phyloP scores from a whole-genome alignment of 2,888 invertebrate species.

The Ypsolopha sequella region DNA sequence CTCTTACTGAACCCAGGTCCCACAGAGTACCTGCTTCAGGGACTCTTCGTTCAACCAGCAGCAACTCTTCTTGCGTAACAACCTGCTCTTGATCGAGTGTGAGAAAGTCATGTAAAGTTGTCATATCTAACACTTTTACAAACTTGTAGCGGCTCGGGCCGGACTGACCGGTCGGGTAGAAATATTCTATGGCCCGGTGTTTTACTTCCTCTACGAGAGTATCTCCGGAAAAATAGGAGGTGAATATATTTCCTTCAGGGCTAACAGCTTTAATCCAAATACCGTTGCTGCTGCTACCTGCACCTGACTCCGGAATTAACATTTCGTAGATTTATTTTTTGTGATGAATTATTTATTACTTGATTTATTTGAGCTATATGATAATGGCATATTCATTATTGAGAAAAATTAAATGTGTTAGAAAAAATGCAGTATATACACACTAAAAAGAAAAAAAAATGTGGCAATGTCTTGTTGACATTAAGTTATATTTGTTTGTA shows the following conservation, averaged over 20 bases:
- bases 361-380: too few species aligned
- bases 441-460: too few species aligned
- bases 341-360: too few species aligned
- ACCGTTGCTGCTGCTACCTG: too few species aligned
- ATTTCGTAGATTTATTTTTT: too few species aligned
- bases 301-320: too few species aligned
- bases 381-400: too few species aligned
- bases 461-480: too few species aligned
- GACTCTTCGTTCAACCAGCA: slow-evolving; percentile 44
- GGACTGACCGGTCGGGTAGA: slow-evolving; percentile 50
- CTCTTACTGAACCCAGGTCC: slow-evolving; percentile 60
- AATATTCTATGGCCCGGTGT: slow-evolving; percentile 44
- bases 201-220: slow-evolving; percentile 54
- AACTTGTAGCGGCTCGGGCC: slow-evolving; percentile 47
- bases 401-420: too few species aligned
- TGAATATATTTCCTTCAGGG: slow-evolving; percentile 47
- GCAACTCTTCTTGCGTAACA: slow-evolving; percentile 42
- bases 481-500: too few species aligned
- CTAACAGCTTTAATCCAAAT: slow-evolving; percentile 42
- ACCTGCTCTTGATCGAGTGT: slow-evolving; percentile 50
- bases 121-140: slow-evolving; percentile 43
- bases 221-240: slow-evolving; percentile 42
- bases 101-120: slow-evolving; percentile 50
- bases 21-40: slow-evolving; percentile 52
- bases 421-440: too few species aligned